Base-by-base conservation (phyloP, 2,797 vertebrate genomes). In the Selene dorsalis region DNA sequence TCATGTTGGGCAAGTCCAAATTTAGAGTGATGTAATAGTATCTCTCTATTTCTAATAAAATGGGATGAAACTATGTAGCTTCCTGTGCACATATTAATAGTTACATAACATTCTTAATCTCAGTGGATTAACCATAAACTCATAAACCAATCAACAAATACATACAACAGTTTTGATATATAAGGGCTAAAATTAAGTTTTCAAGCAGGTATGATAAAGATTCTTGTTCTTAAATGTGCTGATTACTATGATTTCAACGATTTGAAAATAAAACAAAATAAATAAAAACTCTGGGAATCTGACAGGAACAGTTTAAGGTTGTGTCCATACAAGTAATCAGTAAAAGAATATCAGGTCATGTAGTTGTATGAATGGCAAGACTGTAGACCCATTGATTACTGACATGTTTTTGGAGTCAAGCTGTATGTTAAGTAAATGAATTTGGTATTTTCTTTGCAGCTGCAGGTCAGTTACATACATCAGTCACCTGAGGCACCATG, bases 371-470 rank as follows among this genome's bases (percentile, higher is more conserved):
- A 77, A 69, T 60, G 22, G 16, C 8, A 12, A 17, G 0, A 58
- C 10, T 52, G 48, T 17, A 12, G 63, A 22, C 3, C 50, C n/a
- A 4, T 22, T 69, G 18, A 55, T 38, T 48, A 32, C 50, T 1
- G 4, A 7, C 17, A 24, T 39, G 14, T 50, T 63, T 6, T 69
- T 61, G 14, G 2, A 28, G 58, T 73, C 32, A 58, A 18, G 55
- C 22, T 55, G 16, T 17, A 50, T 45, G 39, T 43, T 30, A 45
- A 75, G 30, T 41, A 35, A 77, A 73, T 39, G 0, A 17, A 67
- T 60, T 47, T 62, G 4, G 35, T 60, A 45, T 72, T 72, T 77
- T 43, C 43, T 56, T 71, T 71, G 53, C 48, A 52, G 57, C 59
- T 61, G 39, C 26, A 17, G 45, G 22, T 57, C 39, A 73, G 45